These are phyloP conservation scores for Fulmarus glacialis DNA, from an alignment of 2,113 vertebrate species.

Conservation along the genomic window DNA sequence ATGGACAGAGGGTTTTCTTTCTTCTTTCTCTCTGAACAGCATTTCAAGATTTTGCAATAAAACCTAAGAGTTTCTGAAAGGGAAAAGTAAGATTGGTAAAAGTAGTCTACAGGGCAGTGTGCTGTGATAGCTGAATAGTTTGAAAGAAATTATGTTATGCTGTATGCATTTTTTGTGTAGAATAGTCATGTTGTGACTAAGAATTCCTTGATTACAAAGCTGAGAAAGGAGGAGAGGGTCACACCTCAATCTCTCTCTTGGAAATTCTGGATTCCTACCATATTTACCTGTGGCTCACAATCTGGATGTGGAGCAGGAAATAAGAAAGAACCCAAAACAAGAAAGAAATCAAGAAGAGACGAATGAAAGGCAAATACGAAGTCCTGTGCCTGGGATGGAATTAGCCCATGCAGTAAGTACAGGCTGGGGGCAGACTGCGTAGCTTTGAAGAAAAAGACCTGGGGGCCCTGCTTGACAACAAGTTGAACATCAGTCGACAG, in stretches of 20 bases:
- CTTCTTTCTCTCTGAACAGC: neutral
- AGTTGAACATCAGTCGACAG: neutral
- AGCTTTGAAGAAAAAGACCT: neutral
- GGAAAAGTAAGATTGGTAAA: neutral
- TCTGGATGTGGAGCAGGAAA: fast-evolving
- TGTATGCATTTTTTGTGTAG: neutral
- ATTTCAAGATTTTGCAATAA: neutral
- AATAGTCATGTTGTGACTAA: neutral
- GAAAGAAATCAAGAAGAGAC: neutral
- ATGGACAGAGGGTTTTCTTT: neutral
- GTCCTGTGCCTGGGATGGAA: fast-evolving
- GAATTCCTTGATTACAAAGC: neutral
- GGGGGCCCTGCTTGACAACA: neutral
- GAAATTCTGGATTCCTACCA: neutral
- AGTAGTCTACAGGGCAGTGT: neutral
- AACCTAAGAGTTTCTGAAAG: neutral
- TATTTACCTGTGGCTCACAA: neutral
- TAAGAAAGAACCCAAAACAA: neutral
- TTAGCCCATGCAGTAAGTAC: neutral
- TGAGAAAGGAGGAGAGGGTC: neutral
- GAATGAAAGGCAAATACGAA: neutral
- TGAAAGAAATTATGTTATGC: neutral
- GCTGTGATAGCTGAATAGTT: neutral
- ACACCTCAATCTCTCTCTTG: neutral
- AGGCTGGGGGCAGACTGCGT: neutral